Evolutionary conservation across 2,113 vertebrate genomes (phyloP), one percentile per base, ranked within the genome.

Genomic region (Seriola dumerili): DNA sequence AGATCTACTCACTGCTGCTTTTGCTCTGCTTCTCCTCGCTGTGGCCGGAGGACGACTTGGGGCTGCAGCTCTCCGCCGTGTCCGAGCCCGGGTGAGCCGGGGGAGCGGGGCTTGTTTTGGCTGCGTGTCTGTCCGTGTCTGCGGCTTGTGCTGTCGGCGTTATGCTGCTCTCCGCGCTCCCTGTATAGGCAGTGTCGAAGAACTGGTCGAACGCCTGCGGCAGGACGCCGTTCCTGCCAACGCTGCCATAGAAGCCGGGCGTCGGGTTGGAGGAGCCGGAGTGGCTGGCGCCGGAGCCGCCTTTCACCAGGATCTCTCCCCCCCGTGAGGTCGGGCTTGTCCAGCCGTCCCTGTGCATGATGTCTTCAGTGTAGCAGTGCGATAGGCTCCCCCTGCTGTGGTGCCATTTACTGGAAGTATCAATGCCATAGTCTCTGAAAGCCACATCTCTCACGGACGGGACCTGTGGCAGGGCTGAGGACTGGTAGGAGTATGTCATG

Each of bases 341-440:
- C 94, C 99, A 93, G 92, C 97, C 97, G 95, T 99, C 98, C 93
- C 98, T 97, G 96, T 98, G 98, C 96, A 97, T 96, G 80, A 98
- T 95, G 93, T 99, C 98, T 94, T 99, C 97, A 62, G 97, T 92
- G 93, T 97, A 99, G 96, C 97, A 99, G 92, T 99, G 98, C 65
- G 97, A 94, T 87, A 99, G 96, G 91, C 96, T 97, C 93, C 96
- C 97, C 93, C 97, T 96, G 95, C 97, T 94, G 96, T 97, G 96
- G 96, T 99, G 97, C 98, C 98, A 99, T 90, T 99, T 99, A 95
- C 95, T 96, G 93, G 98, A 96, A 73, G 97, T 92, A 91, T 99
- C 98, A 94, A 99, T 97, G 95, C 96, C 97, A 95, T 99, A 99
- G 95, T 99, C 98, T 90, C 98, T 96, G 97, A 99, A 99, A 94